Evolutionary conservation across 2,113 vertebrate genomes (phyloP), one percentile per base, ranked within the genome.

Genomic region (Oryzias woworae): DNA sequence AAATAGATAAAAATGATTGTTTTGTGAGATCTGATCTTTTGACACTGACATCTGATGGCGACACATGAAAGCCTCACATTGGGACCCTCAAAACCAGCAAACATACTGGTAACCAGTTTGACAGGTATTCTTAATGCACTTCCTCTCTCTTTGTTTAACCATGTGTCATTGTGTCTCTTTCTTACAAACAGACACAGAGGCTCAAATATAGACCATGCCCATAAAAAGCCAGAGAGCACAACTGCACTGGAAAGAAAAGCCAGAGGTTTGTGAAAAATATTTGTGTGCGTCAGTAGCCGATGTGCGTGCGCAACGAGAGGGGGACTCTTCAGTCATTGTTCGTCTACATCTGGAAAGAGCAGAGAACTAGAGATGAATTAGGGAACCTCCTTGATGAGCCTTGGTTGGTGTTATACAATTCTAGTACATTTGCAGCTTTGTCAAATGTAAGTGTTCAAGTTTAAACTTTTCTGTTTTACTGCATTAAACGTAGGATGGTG

Each of bases 121-220:
- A 49, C 18, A 20, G 56, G 60, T 24, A 26, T 12, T 69, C 76
- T 69, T 80, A 57, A 68, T 18, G 43, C 49, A 18, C 36, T 51
- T 48, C 58, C 44, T 64, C 48, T 56, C 54, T 63, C 68, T 72
- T 53, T 75, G 62, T 76, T 69, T 73, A 46, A 53, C 48, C 44
- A 60, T 55, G 3, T 43, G 71, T 48, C 57, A 72, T 43, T 49
- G 24, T 24, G 43, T 16, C 75, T 90, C 79, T 72, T 82, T 75
- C 92, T 75, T 92, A 92, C 90, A 89, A 90, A 90, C 84, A 68
- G 56, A 67, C 42, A 73, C 4, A 60, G 88, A 90, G 89, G 78
- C 83, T 94, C 92, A 96, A 98, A 97, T 96, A 97, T 98, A 98
- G 97, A 98, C 97, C 97, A 99, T 98, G 96, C 92, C 97, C 97